These are phyloP conservation scores for Athene cunicularia DNA, from an alignment of 2,113 vertebrate genomes.

Conservation along the genomic window DNA sequence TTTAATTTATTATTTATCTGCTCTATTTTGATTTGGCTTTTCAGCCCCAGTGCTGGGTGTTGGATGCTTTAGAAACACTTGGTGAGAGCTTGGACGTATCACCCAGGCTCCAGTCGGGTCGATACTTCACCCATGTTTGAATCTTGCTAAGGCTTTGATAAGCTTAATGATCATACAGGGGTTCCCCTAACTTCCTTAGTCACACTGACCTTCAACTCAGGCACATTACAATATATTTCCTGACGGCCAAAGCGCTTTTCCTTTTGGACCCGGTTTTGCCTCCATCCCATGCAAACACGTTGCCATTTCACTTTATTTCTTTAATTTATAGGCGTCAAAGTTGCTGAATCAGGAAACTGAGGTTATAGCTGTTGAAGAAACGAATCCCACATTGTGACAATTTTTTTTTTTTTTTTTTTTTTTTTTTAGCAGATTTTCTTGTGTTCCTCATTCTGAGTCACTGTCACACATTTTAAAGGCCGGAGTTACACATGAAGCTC, in stretches of 20 bases:
- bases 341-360: conserved; percentile 77
- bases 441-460: conserved; percentile 73
- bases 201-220: neutral
- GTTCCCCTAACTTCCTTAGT: neutral
- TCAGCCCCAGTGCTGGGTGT: neutral
- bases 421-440: conserved; percentile 63
- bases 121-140: neutral
- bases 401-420: conserved; percentile 73
- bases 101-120: neutral
- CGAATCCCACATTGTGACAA: conserved; percentile 62
- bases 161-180: neutral
- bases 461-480: conserved; percentile 63
- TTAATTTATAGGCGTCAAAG: conserved; percentile 72
- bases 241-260: conserved; percentile 13
- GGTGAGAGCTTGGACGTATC: neutral
- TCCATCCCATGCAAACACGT: conserved; percentile 61
- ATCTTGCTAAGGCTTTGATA: neutral
- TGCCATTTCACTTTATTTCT: conserved; percentile 66
- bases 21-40: conserved; percentile 46
- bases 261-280: conserved; percentile 31
- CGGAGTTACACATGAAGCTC: conserved; percentile 14
- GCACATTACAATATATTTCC: neutral
- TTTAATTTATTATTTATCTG: conserved; percentile 71
- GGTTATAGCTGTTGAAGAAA: conserved; percentile 76
- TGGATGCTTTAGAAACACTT: neutral